Percentiles rank a stretch among this genome's conserved stretches.
phyloP scores from a whole-genome alignment of 1,140 invertebrate genomes.

The Drosophila pruinosa region DNA sequence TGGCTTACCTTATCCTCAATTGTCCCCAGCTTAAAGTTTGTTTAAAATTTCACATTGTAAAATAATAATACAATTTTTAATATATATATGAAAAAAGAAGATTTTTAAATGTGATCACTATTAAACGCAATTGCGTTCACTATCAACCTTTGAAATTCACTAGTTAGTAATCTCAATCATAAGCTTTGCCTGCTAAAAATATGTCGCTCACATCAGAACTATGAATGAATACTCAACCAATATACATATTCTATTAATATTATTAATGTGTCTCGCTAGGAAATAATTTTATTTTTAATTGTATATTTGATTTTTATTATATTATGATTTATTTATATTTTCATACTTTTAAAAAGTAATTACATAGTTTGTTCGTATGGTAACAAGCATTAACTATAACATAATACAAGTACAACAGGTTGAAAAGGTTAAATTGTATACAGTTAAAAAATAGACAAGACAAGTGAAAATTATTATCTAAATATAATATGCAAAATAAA shows the following conservation, averaged over 20 bases:
- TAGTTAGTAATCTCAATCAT: too few relatives aligned
- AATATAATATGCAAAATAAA: conserved; percentile 67
- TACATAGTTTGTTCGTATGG: conserved; percentile 64
- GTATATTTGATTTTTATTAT: conserved; percentile 65
- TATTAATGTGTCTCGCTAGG: conserved; percentile 9
- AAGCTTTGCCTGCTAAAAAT: too few relatives aligned
- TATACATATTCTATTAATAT: not conserved
- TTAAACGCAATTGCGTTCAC: too few relatives aligned
- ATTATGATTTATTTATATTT: conserved; percentile 25
- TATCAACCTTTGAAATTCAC: too few relatives aligned
- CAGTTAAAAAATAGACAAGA: conserved; percentile 55
- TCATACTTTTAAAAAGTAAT: conserved; percentile 75
- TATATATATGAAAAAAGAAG: too few relatives aligned
- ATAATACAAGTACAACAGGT: conserved; percentile 29
- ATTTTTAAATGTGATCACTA: too few relatives aligned
- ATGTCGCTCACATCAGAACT: too few relatives aligned
- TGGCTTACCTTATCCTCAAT: too few relatives aligned
- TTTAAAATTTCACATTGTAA: too few relatives aligned
- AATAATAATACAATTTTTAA: too few relatives aligned
- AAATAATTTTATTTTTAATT: conserved; percentile 44
- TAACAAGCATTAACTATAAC: conserved; percentile 58
- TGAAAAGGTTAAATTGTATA: conserved; percentile 35
- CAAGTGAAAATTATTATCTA: conserved; percentile 58
- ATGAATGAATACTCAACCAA: not conserved
- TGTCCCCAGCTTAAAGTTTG: too few relatives aligned